A percentile compares a stretch with the other conserved stretches of the same genome.
phyloP scores from a whole-genome alignment of 2,113 vertebrate genomes.

The Gymnorhina tibicen region DNA sequence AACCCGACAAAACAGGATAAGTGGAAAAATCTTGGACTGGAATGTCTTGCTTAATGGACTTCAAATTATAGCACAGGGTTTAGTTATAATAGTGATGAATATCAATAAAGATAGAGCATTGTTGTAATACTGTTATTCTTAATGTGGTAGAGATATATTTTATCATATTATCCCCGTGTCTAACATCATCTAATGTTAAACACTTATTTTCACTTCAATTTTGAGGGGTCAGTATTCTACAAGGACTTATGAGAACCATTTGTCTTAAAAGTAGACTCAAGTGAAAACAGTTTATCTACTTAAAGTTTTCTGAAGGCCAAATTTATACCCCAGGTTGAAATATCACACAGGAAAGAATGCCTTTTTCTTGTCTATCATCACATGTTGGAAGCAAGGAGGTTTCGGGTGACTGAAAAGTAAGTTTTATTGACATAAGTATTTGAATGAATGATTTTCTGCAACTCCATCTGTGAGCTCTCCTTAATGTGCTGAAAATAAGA shows the following conservation, averaged over 20 bases:
- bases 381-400: neutral
- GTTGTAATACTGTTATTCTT: neutral
- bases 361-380: neutral
- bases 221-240: neutral
- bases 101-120: neutral
- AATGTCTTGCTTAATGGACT: neutral
- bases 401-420: neutral
- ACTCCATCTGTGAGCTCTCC: neutral
- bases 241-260: neutral
- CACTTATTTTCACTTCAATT: neutral
- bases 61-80: neutral
- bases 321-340: neutral
- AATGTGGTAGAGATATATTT: neutral
- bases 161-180: neutral
- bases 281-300: neutral
- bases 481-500: neutral
- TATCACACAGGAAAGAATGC: neutral
- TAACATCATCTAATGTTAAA: neutral
- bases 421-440: neutral
- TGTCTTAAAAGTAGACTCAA: neutral
- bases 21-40: neutral
- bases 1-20: fast-evolving
- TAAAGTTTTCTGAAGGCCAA: neutral
- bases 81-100: neutral
- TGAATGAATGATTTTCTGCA: neutral